phyloP scores from a whole-genome alignment of 2,797 vertebrate genomes.

The Buceros bicornis region DNA sequence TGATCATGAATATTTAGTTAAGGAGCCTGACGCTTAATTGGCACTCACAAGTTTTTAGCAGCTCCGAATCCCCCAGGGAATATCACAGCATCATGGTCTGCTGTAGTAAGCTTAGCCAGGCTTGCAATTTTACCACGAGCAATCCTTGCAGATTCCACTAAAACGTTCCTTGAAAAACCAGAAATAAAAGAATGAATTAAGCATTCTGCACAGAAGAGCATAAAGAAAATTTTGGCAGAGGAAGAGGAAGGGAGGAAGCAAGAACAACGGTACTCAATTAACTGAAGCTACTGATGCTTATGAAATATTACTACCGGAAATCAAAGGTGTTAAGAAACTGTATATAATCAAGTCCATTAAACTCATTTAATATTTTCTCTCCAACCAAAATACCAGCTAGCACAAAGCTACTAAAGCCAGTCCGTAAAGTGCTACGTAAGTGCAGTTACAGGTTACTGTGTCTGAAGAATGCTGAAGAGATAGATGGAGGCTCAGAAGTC shows the following conservation, averaged over 20 bases:
- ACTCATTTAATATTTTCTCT: not conserved
- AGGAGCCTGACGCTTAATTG: not conserved
- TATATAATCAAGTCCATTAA: not conserved
- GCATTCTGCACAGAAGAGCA: not conserved
- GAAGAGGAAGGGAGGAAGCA: not conserved
- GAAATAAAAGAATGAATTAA: not conserved
- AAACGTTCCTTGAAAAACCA: constrained; percentile 81
- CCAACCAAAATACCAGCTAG: not conserved
- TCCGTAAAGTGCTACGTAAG: not conserved
- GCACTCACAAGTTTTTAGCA: constrained; percentile 89
- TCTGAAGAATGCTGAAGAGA: not conserved
- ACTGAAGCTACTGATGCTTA: not conserved
- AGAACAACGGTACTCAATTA: not conserved
- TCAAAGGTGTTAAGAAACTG: not conserved
- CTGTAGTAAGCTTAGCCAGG: constrained; percentile 79
- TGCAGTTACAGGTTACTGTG: not conserved
- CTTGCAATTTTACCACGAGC: constrained; percentile 86
- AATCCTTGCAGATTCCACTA: constrained; percentile 87
- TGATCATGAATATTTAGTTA: not conserved
- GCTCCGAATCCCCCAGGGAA: constrained; percentile 90
- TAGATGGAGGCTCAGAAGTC: not conserved
- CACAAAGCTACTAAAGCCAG: not conserved
- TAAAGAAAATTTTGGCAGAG: not conserved
- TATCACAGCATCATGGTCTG: constrained; percentile 86
- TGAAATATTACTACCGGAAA: not conserved